Conservation (phyloP, 2,888 invertebrate genomes). For the Xylophagus ater region DNA sequence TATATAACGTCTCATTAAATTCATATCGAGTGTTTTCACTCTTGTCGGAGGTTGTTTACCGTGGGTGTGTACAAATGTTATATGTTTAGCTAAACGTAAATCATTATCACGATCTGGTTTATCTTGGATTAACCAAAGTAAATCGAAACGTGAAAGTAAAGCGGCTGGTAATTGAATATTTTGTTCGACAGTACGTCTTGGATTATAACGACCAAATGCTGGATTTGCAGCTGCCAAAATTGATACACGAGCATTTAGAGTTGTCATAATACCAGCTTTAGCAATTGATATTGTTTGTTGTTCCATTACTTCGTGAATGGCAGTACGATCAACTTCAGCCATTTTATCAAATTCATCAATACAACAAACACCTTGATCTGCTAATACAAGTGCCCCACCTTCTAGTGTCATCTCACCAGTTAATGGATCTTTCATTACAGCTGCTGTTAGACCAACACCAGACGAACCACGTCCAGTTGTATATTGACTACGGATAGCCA, state of each 20-base stretch:
- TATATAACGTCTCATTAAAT: conserved; percentile 86
- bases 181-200: conserved; percentile 87
- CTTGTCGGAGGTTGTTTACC: conserved; percentile 70
- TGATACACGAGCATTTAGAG: conserved; percentile 92
- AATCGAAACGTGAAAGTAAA: conserved; percentile 87
- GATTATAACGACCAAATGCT: conserved; percentile 95
- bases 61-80: conserved; percentile 93
- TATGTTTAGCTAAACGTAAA: conserved; percentile 84
- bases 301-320: conserved; percentile 98
- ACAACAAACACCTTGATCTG: conserved; percentile 95
- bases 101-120: conserved; percentile 62
- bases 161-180: conserved; percentile 98
- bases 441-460: conserved; percentile 97
- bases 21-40: conserved; percentile 77
- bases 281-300: conserved; percentile 99
- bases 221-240: conserved; percentile 99
- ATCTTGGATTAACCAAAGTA: conserved; percentile 90
- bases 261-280: conserved; percentile 98
- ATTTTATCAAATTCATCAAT: conserved; percentile 99
- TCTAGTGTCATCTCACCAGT: conserved; percentile 97
- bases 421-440: conserved; percentile 93
- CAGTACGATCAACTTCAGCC: conserved; percentile 89
- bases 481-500: conserved; percentile 89
- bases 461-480: conserved; percentile 95
- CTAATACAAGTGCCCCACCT: conserved; percentile 91